A percentile compares a stretch with the other conserved stretches of the same genome.
These are phyloP conservation scores for Zalophus californianus DNA, from an alignment of 2,797 vertebrate species.

Conservation along the genomic window DNA sequence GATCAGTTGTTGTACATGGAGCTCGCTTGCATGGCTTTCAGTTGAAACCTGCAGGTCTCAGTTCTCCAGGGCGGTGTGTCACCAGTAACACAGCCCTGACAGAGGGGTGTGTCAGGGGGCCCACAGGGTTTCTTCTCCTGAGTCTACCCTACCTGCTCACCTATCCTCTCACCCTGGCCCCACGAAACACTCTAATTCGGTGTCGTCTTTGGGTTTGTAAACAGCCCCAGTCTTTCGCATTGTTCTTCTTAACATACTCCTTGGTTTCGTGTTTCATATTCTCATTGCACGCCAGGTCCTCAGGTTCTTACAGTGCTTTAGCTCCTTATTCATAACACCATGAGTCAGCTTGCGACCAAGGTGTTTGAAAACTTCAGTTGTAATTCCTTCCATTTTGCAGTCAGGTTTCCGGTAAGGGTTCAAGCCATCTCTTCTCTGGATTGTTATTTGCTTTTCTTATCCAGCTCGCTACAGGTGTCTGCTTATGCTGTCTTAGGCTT, in stretches of 20 bases:
- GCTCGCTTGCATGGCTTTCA: not conserved
- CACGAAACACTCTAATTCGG: not conserved
- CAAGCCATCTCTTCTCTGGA: not conserved
- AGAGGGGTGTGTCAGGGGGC: not conserved
- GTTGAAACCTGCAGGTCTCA: not conserved
- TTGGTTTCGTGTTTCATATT: not conserved
- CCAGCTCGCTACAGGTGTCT: not conserved
- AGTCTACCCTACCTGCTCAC: not conserved
- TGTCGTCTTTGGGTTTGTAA: not conserved
- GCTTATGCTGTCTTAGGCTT: not conserved
- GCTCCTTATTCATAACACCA: not conserved
- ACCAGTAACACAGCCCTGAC: not conserved
- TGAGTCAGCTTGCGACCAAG: not conserved
- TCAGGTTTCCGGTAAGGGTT: not conserved
- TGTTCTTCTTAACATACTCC: not conserved
- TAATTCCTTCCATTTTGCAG: not conserved
- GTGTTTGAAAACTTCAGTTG: not conserved
- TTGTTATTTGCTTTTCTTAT: not conserved
- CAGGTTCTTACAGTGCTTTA: not conserved
- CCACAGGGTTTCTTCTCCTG: not conserved
- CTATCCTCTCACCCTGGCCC: not conserved
- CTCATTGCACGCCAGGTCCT: not conserved
- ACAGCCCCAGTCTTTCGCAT: not conserved
- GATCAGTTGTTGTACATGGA: not conserved
- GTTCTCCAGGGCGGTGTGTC: not conserved